Conservation (phyloP, 1,140 invertebrate species). For the Zeugodacus cucurbitae region DNA sequence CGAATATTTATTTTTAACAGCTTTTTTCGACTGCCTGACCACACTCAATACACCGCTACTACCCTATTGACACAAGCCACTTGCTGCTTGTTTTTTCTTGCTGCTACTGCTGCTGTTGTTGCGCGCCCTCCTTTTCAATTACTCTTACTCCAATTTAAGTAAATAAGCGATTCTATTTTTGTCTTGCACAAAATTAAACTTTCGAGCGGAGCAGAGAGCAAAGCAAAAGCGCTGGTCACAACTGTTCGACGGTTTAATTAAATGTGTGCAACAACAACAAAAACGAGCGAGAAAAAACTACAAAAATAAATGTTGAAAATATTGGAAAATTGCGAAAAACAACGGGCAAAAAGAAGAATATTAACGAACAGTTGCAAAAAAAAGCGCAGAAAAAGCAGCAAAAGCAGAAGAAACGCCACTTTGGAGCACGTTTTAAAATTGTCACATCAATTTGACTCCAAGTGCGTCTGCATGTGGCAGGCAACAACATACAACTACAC, state of each 20-base stretch:
- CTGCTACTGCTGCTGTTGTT: too few relatives aligned
- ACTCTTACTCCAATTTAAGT: background rate
- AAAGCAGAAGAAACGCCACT: background rate
- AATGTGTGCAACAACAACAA: background rate
- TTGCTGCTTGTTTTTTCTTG: background rate
- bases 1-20: background rate
- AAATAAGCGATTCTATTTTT: conserved; percentile 22
- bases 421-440: conserved; percentile 17
- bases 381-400: background rate
- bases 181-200: conserved; percentile 30
- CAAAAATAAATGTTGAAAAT: background rate
- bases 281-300: background rate
- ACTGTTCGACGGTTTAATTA: conserved; percentile 25
- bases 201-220: background rate
- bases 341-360: background rate
- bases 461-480: conserved; percentile 25
- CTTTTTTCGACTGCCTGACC: background rate
- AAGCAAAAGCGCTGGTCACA: too few relatives aligned
- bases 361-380: background rate
- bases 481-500: background rate
- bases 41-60: background rate
- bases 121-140: background rate
- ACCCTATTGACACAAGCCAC: background rate
- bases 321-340: background rate
- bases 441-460: conserved; percentile 27